A percentile compares a stretch with the other conserved stretches of the same genome.
Conservation (phyloP, 2,888 invertebrate species). For the Lapara coniferarum region DNA sequence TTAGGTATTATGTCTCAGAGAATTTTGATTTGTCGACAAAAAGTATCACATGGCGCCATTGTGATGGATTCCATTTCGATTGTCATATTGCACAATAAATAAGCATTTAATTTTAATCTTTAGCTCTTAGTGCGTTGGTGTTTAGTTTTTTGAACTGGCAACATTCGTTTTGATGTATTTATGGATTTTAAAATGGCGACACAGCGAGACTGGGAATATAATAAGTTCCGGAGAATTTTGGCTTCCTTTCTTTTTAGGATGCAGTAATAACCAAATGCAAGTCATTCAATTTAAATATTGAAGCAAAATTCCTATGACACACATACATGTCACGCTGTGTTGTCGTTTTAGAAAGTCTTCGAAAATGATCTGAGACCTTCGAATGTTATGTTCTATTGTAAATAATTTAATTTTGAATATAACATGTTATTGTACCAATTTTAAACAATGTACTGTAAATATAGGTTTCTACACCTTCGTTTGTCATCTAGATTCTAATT, state of each 20-base stretch:
- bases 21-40: background rate
- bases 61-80: background rate
- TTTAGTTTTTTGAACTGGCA: constrained; percentile 34
- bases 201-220: background rate
- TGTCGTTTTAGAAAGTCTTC: background rate
- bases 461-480: constrained; percentile 30
- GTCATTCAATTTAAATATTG: too few relatives aligned
- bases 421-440: constrained; percentile 34
- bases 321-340: background rate
- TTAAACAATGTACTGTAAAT: constrained; percentile 43
- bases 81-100: constrained; percentile 11
- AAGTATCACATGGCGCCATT: background rate
- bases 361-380: constrained; percentile 36
- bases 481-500: constrained; percentile 19
- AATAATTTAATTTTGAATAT: constrained; percentile 34
- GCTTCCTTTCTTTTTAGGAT: background rate
- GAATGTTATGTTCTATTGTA: constrained; percentile 39
- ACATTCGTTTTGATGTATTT: constrained; percentile 26
- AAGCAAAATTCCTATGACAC: too few relatives aligned
- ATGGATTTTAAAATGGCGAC: constrained; percentile 10
- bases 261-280: too few relatives aligned
- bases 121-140: constrained; percentile 23
- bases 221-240: background rate
- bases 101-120: constrained; percentile 27
- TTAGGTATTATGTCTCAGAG: background rate